A percentile compares a stretch with the other conserved stretches of the same genome.
phyloP scores from a whole-genome alignment of 2,888 invertebrate species.

The Tipula vernalis region DNA sequence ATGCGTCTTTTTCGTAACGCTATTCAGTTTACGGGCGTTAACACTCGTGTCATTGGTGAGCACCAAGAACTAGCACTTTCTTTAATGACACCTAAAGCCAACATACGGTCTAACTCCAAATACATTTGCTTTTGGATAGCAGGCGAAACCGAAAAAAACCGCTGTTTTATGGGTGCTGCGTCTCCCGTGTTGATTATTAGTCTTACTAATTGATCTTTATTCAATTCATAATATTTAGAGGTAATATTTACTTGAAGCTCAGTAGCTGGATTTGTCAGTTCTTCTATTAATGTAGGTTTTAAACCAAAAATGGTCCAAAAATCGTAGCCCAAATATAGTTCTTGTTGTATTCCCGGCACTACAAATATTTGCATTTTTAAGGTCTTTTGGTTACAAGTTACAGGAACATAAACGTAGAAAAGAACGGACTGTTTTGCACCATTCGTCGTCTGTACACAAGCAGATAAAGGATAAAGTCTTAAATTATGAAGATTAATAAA shows the following conservation, averaged over 20 bases:
- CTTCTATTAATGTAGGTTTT: too few relatives aligned
- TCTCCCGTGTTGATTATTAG: slow-evolving; percentile 17
- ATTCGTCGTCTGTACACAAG: background rate
- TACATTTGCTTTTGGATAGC: slow-evolving; percentile 16
- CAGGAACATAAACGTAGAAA: too few relatives aligned
- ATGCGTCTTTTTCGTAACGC: too few relatives aligned
- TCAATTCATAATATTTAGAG: too few relatives aligned
- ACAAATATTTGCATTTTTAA: background rate
- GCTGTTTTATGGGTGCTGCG: slow-evolving; percentile 16
- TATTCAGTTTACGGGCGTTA: background rate
- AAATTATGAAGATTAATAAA: background rate
- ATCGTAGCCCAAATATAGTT: too few relatives aligned
- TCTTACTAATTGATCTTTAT: too few relatives aligned
- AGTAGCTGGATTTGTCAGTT: too few relatives aligned
- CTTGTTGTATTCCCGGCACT: background rate
- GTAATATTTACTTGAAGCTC: background rate
- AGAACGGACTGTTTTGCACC: background rate
- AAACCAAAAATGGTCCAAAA: too few relatives aligned
- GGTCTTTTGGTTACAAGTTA: background rate
- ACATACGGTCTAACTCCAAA: slow-evolving; percentile 24
- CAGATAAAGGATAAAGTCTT: background rate
- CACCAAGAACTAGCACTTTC: slow-evolving; percentile 22
- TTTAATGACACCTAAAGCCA: slow-evolving; percentile 22
- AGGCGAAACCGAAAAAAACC: slow-evolving; percentile 18
- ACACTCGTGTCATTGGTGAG: slow-evolving; percentile 22